Percentiles rank a stretch among this genome's conserved stretches.
Evolutionary conservation across 92 coral and sea anemone genomes (phyloP).

Genomic region (Parazoanthus darwini): DNA sequence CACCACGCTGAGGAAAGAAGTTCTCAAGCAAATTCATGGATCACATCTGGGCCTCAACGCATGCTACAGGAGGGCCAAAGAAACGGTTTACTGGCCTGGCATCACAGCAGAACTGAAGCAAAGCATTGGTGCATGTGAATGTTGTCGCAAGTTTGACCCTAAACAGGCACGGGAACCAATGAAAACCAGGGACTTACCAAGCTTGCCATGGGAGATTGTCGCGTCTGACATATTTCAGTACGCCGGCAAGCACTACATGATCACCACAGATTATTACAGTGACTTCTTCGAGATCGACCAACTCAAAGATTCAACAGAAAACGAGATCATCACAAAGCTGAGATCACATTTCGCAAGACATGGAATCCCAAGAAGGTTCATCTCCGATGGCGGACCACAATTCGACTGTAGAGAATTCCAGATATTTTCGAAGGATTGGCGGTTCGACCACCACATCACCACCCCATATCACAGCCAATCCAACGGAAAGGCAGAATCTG

Average conservation of each 20-base stretch:
- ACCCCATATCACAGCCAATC: too few species aligned
- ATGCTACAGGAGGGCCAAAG: too few species aligned
- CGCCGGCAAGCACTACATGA: neutral
- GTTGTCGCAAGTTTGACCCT: neutral
- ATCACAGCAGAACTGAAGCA: too few species aligned
- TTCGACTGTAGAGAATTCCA: neutral
- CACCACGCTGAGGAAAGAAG: too few species aligned
- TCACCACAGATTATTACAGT: too few species aligned
- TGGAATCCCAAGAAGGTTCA: neutral
- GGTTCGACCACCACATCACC: neutral
- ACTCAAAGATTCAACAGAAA: too few species aligned
- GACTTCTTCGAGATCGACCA: too few species aligned
- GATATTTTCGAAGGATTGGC: neutral
- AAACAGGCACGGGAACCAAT: neutral
- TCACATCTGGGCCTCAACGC: neutral
- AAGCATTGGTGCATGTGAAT: too few species aligned
- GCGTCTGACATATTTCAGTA: neutral
- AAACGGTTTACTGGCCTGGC: too few species aligned
- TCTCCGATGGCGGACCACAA: neutral
- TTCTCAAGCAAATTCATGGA: neutral
- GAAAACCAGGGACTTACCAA: neutral
- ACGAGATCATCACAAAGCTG: neutral
- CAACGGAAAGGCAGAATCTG: too few species aligned
- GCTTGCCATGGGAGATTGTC: too few species aligned
- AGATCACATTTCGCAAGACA: too few species aligned